These are phyloP conservation scores for Drosophila santomea DNA, from an alignment of 1,140 invertebrate species.

Conservation along the genomic window DNA sequence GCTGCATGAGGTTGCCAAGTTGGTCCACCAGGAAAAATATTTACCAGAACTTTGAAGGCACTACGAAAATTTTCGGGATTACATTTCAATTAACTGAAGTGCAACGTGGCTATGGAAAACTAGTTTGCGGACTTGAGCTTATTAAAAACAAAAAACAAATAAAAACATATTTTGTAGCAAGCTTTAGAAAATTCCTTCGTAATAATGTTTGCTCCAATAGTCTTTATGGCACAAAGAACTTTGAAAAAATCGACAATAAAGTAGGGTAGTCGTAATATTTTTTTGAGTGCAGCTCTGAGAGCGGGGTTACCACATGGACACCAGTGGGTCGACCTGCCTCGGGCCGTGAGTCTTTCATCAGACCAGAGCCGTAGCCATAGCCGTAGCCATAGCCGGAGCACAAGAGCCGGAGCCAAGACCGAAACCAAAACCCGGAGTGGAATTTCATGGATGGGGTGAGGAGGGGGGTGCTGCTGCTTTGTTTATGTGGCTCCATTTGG, in stretches of 20 bases:
- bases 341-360: constrained; percentile 51
- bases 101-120: no score
- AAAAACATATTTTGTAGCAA: no score
- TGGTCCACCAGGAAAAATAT: constrained; percentile 22
- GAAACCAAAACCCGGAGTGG: constrained; percentile 7
- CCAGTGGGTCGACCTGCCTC: constrained; percentile 45
- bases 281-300: constrained; percentile 3
- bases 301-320: constrained; percentile 31
- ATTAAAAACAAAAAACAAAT: background rate
- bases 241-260: no score
- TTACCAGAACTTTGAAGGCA: background rate
- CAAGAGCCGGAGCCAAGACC: constrained; percentile 20
- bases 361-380: background rate
- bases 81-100: background rate
- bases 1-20: constrained; percentile 59
- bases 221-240: no score
- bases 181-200: no score
- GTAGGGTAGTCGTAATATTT: no score
- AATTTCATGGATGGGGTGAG: background rate
- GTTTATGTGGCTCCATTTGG: constrained; percentile 78
- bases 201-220: background rate
- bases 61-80: background rate
- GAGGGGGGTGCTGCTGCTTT: constrained; percentile 44
- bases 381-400: background rate
- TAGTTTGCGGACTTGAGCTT: no score